A percentile compares a stretch with the other conserved stretches of the same genome.
phyloP scores from a whole-genome alignment of 2,797 vertebrate genomes.

The Pseudochaenichthys georgianus region DNA sequence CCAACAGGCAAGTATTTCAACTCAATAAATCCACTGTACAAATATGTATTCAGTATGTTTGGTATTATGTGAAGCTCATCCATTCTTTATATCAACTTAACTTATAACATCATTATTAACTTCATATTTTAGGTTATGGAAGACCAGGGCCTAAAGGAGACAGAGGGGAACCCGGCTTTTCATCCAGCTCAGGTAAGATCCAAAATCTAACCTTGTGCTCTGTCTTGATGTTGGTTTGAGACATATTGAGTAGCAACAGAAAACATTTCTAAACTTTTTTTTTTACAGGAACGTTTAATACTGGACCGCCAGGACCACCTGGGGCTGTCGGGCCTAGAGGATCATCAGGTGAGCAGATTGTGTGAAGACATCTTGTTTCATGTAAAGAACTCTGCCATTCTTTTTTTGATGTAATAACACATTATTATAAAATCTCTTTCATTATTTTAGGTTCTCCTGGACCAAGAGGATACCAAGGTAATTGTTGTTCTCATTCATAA shows the following conservation, averaged over 20 bases:
- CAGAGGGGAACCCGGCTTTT: constrained; percentile 85
- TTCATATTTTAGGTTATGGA: constrained; percentile 85
- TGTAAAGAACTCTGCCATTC: neutral
- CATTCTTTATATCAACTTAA: neutral
- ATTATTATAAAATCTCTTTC: constrained; percentile 1
- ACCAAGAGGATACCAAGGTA: constrained; percentile 85
- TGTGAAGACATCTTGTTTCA: neutral
- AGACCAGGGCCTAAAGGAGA: constrained; percentile 91
- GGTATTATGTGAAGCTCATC: neutral
- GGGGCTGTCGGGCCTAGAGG: constrained; percentile 90
- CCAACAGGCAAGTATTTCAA: constrained; percentile 80
- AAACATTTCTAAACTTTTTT: constrained; percentile 18
- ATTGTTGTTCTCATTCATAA: neutral
- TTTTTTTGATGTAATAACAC: neutral
- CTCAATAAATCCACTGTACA: constrained; percentile 3
- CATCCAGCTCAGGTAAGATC: constrained; percentile 86
- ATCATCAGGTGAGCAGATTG: constrained; percentile 84
- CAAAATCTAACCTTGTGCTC: neutral
- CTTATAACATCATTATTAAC: constrained; percentile 4
- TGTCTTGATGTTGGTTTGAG: neutral
- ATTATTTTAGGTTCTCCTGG: constrained; percentile 79
- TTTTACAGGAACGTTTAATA: constrained; percentile 84
- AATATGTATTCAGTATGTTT: neutral
- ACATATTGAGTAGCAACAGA: neutral
- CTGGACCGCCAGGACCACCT: constrained; percentile 75